These are phyloP conservation scores for Crambe crambe DNA, from an alignment of 37 sponge, comb jelly and placozoan species.

Conservation along the genomic window DNA sequence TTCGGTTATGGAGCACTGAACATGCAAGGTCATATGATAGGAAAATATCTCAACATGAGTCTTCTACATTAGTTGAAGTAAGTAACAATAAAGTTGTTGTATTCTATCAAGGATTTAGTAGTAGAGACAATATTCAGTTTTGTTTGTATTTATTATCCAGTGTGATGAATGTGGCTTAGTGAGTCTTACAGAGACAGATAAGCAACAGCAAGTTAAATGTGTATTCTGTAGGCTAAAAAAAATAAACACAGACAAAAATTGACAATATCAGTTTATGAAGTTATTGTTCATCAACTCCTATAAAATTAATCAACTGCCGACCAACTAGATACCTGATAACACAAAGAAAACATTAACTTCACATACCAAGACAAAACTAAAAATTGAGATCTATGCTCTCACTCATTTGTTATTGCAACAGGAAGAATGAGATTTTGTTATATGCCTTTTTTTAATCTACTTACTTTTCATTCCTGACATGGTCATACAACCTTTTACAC, in stretches of 20 bases:
- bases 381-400: no score
- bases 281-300: neutral
- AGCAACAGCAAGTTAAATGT: neutral
- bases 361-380: neutral
- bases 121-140: neutral
- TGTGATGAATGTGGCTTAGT: constrained; percentile 57
- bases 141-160: constrained; percentile 13
- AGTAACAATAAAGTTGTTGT: no score
- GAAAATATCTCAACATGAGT: no score
- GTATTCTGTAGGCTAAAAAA: constrained; percentile 32
- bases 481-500: constrained; percentile 59
- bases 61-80: no score
- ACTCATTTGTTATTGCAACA: neutral
- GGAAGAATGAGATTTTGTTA: neutral
- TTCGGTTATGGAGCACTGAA: neutral
- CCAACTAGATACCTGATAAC: constrained; percentile 85
- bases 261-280: no score
- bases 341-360: neutral
- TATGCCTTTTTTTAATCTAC: constrained; percentile 1
- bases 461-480: constrained; percentile 91
- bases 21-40: no score
- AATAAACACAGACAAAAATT: neutral
- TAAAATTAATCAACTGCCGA: constrained; percentile 82
- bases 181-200: constrained; percentile 20
- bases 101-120: no score